Evolutionary conservation across 2,113 vertebrate species (phyloP), one percentile per base, ranked within the genome.

Genomic region (human (Homo sapiens)): DNA sequence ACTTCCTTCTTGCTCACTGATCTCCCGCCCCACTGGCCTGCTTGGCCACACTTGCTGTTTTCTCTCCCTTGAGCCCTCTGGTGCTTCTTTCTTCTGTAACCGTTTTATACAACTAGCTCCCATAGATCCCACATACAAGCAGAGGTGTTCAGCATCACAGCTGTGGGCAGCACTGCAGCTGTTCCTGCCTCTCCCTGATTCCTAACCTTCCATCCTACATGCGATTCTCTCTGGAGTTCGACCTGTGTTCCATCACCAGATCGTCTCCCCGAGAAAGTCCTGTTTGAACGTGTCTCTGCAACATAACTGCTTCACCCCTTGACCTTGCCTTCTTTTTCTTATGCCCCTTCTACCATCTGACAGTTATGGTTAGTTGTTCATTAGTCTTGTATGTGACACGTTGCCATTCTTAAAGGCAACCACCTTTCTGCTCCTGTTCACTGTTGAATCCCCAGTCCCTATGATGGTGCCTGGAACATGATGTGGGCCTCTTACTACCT

Each of bases 401-500:
- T 8, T 2, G n/a, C 27, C 18, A 17, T 57, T 14, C 48, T 78
- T 27, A 8, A 72, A 27, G 10, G 27, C 3, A 32, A 12, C 16
- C 23, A 18, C 66, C 40, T 38, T 13, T 30, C 48, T 23, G 0
- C 13, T 57, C 18, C 52, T 0, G 3, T 10, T 91, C 64, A 11
- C 7, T 45, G 2, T n/a, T 61, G 27, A 76, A 35, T 85, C 30
- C 8, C 35, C 27, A 55, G 10, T 22, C 12, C 17, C 2, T 12
- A 6, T 79, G 55, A n/a, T 68, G n/a, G 0, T 10, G 2, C 6
- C n/a, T 38, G 23, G 8, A 1, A 13, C 16, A 1, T 8, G 68
- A 55, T 11, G 14, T 70, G 20, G 10, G 3, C 25, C 4, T n/a
- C 6, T 32, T 32, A 1, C 13, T 45, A 22, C 22, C 27, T 11